Evolutionary conservation across 2,113 vertebrate genomes (phyloP), one percentile per base, ranked within the genome.

Genomic region (Malurus melanocephalus): DNA sequence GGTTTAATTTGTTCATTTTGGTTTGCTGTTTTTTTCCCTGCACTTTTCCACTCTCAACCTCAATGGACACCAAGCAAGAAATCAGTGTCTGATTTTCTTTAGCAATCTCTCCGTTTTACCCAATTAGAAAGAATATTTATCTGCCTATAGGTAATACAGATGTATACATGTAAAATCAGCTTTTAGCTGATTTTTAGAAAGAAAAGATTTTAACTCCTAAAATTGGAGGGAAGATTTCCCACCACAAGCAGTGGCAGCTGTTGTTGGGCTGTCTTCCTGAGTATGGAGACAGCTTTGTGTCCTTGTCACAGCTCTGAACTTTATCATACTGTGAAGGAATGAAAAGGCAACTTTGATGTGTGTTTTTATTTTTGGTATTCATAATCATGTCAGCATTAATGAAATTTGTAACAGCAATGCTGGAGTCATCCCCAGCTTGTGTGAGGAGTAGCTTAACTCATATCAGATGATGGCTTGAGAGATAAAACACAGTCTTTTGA

Each of bases 351-450:
- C 60, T 90, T 82, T 90, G 81, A 85, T 86, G 53, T 83, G 43
- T 78, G 46, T 89, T 86, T 84, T 86, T 83, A 68, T 57, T 91
- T 89, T 95, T 95, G 33, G 61, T 79, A 43, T 79, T 84, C 35
- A 32, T 79, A 93, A 76, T 80, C 5, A 1, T 72, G 42, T 91
- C 51, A 86, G 53, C 43, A 51, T 89, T 91, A 86, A 65, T 43
- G n/a, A 88, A 75, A 92, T 93, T 57, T 91, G 38, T 90, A 93
- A 62, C 48, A 72, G 46, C 71, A 81, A 4, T 23, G 24, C 32
- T 86, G 82, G 69, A 91, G 65, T 80, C 55, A 72, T 85, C 53
- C 22, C 16, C 65, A 78, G 53, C 61, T 46, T 59, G 32, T 81
- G 59, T 81, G 68, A 84, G 13, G 27, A 49, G 28, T 61, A 87